A percentile compares a stretch with the other conserved stretches of the same genome.
Evolutionary conservation across 2,888 invertebrate genomes (phyloP).

Genomic region (Acleris literana): DNA sequence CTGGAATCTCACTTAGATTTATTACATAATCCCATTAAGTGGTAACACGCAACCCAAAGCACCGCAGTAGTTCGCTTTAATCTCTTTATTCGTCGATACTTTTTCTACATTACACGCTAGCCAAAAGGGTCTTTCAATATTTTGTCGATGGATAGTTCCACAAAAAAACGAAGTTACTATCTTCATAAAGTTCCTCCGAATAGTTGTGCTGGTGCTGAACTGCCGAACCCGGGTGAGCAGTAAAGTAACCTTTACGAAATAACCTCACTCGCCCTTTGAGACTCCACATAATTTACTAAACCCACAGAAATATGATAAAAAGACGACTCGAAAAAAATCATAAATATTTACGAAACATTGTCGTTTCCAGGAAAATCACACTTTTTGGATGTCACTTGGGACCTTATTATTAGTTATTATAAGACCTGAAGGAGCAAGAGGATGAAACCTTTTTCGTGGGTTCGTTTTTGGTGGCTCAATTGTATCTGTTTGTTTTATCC

Average conservation of each 20-base stretch:
- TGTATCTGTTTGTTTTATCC: constrained; percentile 1
- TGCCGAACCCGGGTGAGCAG: constrained; percentile 4
- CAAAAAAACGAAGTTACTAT: too few species aligned
- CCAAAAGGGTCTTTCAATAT: too few species aligned
- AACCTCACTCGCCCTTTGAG: constrained; percentile 14
- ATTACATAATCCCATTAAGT: too few species aligned
- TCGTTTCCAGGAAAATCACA: not conserved
- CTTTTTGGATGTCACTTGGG: not conserved
- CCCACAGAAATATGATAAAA: not conserved
- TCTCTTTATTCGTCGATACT: too few species aligned
- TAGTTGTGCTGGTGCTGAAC: constrained; percentile 11
- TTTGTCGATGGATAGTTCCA: too few species aligned
- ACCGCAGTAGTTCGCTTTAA: too few species aligned
- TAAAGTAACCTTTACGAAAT: constrained; percentile 22
- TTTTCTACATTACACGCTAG: too few species aligned
- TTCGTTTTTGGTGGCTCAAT: not conserved
- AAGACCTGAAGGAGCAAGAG: not conserved
- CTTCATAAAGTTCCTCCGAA: too few species aligned
- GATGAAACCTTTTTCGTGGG: too few species aligned
- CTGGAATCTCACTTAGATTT: too few species aligned
- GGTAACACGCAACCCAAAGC: too few species aligned
- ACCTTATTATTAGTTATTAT: not conserved
- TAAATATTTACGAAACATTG: constrained; percentile 1
- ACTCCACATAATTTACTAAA: constrained; percentile 16
- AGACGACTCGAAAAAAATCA: not conserved